These are phyloP conservation scores for Platichthys flesus DNA, from an alignment of 2,113 vertebrate species.

Conservation along the genomic window DNA sequence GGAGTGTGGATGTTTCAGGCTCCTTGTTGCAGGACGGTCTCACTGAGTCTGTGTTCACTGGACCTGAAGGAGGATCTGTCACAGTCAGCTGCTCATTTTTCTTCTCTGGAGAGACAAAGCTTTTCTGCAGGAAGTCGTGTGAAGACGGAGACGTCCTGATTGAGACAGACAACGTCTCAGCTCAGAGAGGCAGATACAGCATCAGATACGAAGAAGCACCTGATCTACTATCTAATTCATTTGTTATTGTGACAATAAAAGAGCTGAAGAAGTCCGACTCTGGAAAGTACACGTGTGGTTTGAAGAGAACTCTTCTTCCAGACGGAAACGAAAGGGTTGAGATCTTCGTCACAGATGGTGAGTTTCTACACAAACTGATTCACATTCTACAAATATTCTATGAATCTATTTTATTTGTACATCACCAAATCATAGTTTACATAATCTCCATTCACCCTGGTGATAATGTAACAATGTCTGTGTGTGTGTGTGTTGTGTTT, in stretches of 20 bases:
- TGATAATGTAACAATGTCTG: no score
- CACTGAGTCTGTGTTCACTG: background rate
- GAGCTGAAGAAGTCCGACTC: constrained; percentile 16
- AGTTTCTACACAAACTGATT: constrained; percentile 15
- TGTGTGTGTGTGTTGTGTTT: no score
- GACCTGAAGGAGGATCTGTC: constrained; percentile 16
- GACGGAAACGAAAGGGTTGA: background rate
- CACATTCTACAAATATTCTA: no score
- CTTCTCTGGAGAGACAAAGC: background rate
- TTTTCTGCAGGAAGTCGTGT: constrained; percentile 12
- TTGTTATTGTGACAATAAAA: constrained; percentile 39
- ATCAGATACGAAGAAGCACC: background rate
- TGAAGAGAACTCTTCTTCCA: rapidly evolving
- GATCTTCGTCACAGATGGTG: constrained; percentile 15
- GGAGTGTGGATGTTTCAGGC: background rate
- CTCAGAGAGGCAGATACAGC: constrained; percentile 27
- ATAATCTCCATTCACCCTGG: no score
- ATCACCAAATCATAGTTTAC: no score
- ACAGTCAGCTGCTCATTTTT: background rate
- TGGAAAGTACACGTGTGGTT: constrained; percentile 19
- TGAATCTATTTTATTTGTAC: no score
- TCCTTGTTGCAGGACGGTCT: background rate
- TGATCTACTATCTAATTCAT: rapidly evolving
- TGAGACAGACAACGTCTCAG: rapidly evolving
- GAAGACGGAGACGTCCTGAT: background rate